Base-by-base conservation (phyloP, 2,888 invertebrate genomes). In the Eristalis arbustorum region DNA sequence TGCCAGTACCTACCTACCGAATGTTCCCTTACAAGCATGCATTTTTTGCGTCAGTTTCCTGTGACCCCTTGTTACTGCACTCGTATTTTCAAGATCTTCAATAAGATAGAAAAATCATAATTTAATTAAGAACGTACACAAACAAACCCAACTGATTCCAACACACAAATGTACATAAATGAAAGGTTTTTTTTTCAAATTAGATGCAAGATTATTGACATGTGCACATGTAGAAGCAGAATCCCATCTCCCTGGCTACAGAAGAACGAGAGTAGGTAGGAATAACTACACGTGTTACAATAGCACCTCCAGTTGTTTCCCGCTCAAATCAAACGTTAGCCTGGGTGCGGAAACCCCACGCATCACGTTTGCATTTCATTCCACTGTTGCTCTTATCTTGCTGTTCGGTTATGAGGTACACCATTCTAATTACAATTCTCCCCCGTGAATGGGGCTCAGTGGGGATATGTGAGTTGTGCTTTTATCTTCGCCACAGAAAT, bases 321-420 rank as follows among this genome's bases (percentile, higher is more conserved):
- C 61, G 74, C 69, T 61, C 66, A 81, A 73, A 81, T 85, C 81
- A 85, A 74, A 85, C 69, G 69, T 81, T 69, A 85, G 73, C 69
- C 76, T 72, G 34, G 40, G 18, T 42, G 49, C 23, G 63, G 61
- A 63, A 74, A 79, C 71, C 62, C 57, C 31, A 10, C 82, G 78
- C 61, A 82, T 66, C 73, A 74, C 71, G 87, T 83, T 87, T 83
- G 87, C 49, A 83, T 74, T 79, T 67, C 83, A 83, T 83, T 83
- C 78, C 78, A 87, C 83, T 87, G 83, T 87, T 83, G 83, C 78
- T 87, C 49, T 59, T 57, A 78, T 87, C 82, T 83, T 87, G 83
- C 75, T 71, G 78, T 87, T 82, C 72, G 78, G 87, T 79, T 83
- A 83, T 83, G 78, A 75, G 83, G 87, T 87, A 87, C 87, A 79